Percentiles rank a stretch among this genome's conserved stretches.
Conservation (phyloP, 2,797 vertebrate genomes). For the Coluber constrictor region DNA sequence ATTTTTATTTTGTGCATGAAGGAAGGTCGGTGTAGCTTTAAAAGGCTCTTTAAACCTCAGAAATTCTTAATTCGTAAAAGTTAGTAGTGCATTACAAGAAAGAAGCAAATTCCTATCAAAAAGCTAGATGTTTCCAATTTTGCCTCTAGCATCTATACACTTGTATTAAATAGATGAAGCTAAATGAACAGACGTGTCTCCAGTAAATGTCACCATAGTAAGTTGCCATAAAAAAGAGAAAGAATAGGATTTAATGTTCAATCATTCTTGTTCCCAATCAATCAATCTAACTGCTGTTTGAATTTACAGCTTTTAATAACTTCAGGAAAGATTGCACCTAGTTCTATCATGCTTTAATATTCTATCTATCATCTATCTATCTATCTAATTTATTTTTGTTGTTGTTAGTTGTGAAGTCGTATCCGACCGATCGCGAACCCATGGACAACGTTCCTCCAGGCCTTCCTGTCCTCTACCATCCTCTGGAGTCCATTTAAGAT, state of each 20-base stretch:
- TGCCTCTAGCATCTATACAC: neutral
- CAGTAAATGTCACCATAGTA: slow-evolving; percentile 10
- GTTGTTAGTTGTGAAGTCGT: no score
- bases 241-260: slow-evolving; percentile 8
- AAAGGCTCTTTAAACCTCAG: neutral
- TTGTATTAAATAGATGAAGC: slow-evolving; percentile 3
- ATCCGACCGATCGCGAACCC: no score
- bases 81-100: neutral
- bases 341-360: neutral
- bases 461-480: no score
- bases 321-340: neutral
- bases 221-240: slow-evolving; percentile 6
- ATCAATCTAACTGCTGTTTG: neutral
- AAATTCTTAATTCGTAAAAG: neutral
- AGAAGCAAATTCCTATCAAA: neutral
- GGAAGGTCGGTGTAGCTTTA: neutral
- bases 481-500: no score
- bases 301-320: slow-evolving; percentile 8
- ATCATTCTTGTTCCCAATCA: slow-evolving; percentile 1
- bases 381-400: no score
- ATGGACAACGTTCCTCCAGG: no score
- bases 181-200: slow-evolving; percentile 2
- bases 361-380: no score
- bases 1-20: neutral
- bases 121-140: neutral